A percentile compares a stretch with the other conserved stretches of the same genome.
Conservation (phyloP, 2,888 invertebrate species). For the Philhelius pedissequus region DNA sequence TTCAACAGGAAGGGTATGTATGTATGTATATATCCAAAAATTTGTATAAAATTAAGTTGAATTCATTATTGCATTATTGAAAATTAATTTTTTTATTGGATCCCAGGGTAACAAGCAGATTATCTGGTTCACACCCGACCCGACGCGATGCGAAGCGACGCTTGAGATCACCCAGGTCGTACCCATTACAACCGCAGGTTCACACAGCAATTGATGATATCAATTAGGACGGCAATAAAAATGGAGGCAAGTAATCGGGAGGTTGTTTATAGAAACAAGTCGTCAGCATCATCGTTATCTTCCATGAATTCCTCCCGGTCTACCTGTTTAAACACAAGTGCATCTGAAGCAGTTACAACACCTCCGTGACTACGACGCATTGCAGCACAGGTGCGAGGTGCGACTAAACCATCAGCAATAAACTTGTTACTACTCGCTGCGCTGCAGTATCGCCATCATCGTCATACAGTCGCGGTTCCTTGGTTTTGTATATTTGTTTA, state of each 20-base stretch:
- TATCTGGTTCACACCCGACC: conserved; percentile 64
- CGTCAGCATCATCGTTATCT: neutral
- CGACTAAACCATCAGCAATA: conserved; percentile 49
- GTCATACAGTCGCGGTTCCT: conserved; percentile 54
- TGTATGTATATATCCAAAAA: conserved; percentile 29
- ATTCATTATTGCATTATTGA: conserved; percentile 21
- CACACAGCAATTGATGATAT: conserved; percentile 68
- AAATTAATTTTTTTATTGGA: conserved; percentile 19
- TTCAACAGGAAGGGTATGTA: no score
- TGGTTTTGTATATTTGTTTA: conserved; percentile 67
- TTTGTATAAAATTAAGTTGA: conserved; percentile 22
- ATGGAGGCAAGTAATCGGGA: conserved; percentile 65
- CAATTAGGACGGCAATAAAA: conserved; percentile 67
- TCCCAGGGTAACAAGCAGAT: conserved; percentile 50
- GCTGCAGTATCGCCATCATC: conserved; percentile 12
- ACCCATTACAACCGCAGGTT: conserved; percentile 62
- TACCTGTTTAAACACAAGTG: conserved; percentile 65
- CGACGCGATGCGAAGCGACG: no score
- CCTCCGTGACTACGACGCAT: neutral
- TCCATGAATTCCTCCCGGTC: conserved; percentile 1
- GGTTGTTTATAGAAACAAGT: conserved; percentile 53
- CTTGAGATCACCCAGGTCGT: conserved; percentile 64
- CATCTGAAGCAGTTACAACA: conserved; percentile 14
- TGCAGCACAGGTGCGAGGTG: conserved; percentile 60
- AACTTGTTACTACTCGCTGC: conserved; percentile 60